Conservation (phyloP, 2,113 vertebrate genomes). For the Azemiops feae region DNA sequence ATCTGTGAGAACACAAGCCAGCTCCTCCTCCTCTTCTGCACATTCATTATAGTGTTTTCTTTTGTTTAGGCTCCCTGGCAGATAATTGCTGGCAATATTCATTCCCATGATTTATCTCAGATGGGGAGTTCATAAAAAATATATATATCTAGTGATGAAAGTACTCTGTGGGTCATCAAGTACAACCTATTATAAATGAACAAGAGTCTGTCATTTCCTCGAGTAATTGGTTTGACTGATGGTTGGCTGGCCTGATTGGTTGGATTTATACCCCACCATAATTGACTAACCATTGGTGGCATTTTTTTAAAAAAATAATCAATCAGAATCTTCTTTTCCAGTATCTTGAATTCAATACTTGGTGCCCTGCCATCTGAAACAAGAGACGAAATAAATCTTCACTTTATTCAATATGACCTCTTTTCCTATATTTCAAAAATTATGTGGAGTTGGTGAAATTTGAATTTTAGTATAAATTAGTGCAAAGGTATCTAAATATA, state of each 20-base stretch:
- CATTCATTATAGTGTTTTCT: neutral
- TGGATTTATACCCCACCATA: neutral
- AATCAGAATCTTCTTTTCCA: neutral
- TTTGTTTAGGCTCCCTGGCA: neutral
- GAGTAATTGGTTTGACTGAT: neutral
- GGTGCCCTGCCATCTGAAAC: neutral
- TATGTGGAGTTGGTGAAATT: neutral
- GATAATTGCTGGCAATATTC: neutral
- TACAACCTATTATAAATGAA: neutral
- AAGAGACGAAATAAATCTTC: neutral
- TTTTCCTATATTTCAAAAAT: neutral
- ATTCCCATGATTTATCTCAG: neutral
- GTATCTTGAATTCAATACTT: neutral
- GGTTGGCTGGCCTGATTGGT: neutral
- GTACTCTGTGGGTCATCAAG: neutral
- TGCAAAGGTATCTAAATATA: neutral
- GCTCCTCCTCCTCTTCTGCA: too few species aligned
- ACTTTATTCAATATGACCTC: neutral
- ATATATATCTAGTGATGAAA: neutral
- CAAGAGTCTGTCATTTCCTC: neutral
- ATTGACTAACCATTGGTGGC: neutral
- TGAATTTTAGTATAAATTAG: neutral
- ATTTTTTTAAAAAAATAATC: neutral
- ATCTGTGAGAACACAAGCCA: too few species aligned
- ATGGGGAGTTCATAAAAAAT: neutral